Base-by-base conservation (phyloP, 2,797 vertebrate species). In the Mycteria americana region DNA sequence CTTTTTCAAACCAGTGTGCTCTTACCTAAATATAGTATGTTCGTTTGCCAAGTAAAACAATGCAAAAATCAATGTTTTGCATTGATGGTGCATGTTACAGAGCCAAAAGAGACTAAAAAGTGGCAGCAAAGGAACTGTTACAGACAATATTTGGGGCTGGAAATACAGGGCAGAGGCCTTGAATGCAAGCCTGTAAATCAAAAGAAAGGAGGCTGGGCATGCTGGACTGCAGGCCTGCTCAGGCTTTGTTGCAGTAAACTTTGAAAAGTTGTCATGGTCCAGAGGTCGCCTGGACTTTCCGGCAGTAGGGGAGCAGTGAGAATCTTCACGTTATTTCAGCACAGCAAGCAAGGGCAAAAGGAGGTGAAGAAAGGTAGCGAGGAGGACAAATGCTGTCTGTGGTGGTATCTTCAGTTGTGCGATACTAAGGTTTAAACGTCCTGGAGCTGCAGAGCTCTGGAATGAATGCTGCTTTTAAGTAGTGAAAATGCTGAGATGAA, bases 131-230 rank as follows among this genome's bases (percentile, higher is more conserved):
- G 51, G 63, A 51, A 2, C 21, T 54, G 50, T 45, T 45, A 13
- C 9, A 67, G 64, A 17, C 15, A 4, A 3, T 56, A 10, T 14
- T 35, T 13, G 27, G 53, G 78, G 21, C 31, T 70, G 81, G 81
- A 62, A 22, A 27, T 12, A 3, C 18, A 31, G 48, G 53, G 39
- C 75, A 41, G 46, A 24, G 56, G 8, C 48, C 53, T 31, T 24
- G 28, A 7, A 7, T 23, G 13, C 11, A 0, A 0, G 2, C 30
- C 67, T 6, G 0, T n/a, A 30, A 45, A 51, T 43, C 6, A 11
- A 16, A 35, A 33, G 62, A 18, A 39, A 24, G 9, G 37, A 53
- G 45, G 18, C 10, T 56, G 68, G 25, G 15, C 0, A 1, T 10
- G 28, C 33, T 56, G 64, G 46, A 18, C 7, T 3, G 19, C 37